A percentile compares a stretch with the other conserved stretches of the same genome.
Conservation (phyloP, 53 echinoderm and acorn worm species). For the Pentamera pediparva region DNA sequence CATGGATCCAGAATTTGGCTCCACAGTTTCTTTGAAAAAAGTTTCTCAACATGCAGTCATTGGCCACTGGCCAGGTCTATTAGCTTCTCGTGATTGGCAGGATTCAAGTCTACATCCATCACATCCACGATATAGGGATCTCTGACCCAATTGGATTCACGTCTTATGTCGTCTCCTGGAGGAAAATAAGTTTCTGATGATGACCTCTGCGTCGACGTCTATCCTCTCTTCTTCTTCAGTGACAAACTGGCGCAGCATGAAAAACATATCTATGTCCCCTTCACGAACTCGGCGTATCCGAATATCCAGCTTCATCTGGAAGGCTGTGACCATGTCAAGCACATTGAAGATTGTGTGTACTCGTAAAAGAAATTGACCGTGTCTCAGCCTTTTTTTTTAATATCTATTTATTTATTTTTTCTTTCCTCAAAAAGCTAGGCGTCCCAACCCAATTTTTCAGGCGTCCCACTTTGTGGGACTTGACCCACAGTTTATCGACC, state of each 20-base stretch:
- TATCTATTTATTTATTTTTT: too few species aligned
- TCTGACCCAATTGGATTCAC: slow-evolving; percentile 6
- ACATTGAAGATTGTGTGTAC: slow-evolving; percentile 8
- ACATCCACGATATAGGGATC: slow-evolving; percentile 1
- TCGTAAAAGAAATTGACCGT: too few species aligned
- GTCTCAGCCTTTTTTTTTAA: too few species aligned
- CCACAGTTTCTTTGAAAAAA: background rate
- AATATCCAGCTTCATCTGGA: background rate
- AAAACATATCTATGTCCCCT: slow-evolving; percentile 21
- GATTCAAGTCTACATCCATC: background rate
- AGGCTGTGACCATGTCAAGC: slow-evolving; percentile 16
- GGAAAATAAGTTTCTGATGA: slow-evolving; percentile 15
- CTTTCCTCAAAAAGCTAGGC: too few species aligned
- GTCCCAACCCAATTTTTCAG: too few species aligned
- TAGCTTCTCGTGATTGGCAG: background rate
- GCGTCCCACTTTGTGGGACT: too few species aligned
- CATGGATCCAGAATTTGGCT: slow-evolving; percentile 21
- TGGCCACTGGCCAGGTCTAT: slow-evolving; percentile 1
- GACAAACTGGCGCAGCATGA: background rate
- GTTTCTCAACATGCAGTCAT: background rate
- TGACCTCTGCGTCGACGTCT: background rate
- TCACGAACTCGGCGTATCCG: slow-evolving; percentile 1
- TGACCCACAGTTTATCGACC: too few species aligned
- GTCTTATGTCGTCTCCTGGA: slow-evolving; percentile 2
- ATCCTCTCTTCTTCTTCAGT: too few species aligned